Evolutionary conservation across 1,140 invertebrate genomes (phyloP).

Genomic region (Caerostris extrusa): DNA sequence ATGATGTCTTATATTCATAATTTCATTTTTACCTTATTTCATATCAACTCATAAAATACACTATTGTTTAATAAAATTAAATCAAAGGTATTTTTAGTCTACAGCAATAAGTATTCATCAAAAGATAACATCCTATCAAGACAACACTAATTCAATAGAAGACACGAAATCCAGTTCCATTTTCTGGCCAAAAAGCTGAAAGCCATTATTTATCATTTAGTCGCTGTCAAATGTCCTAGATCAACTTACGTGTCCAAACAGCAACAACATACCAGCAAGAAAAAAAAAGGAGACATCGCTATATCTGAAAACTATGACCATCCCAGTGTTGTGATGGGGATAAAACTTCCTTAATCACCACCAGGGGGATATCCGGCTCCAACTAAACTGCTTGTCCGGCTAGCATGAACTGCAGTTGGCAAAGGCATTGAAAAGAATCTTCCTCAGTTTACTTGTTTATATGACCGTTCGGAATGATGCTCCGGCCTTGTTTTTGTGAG

Average conservation of each 20-base stretch:
- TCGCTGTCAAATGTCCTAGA: not conserved
- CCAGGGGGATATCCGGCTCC: slow-evolving; percentile 11
- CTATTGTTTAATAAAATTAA: too few species aligned
- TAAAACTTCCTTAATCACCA: slow-evolving; percentile 44
- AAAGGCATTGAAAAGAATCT: slow-evolving; percentile 24
- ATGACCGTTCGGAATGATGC: slow-evolving; percentile 28
- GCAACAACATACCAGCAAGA: not conserved
- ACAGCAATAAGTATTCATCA: too few species aligned
- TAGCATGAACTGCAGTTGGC: not conserved
- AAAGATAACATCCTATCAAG: too few species aligned
- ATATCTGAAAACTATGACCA: slow-evolving; percentile 38
- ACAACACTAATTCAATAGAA: too few species aligned
- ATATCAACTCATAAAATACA: too few species aligned
- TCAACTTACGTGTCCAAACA: not conserved
- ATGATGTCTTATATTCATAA: too few species aligned
- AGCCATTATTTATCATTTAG: not conserved
- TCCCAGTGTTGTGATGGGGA: not conserved
- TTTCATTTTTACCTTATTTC: too few species aligned
- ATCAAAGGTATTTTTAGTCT: too few species aligned
- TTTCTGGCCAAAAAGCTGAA: too few species aligned
- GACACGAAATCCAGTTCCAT: too few species aligned
- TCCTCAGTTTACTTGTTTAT: slow-evolving; percentile 61
- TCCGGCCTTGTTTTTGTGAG: slow-evolving; percentile 24
- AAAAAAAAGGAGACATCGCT: not conserved
- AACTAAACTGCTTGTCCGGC: slow-evolving; percentile 1